Evolutionary conservation across 2,888 invertebrate species (phyloP).

Genomic region (Aricia artaxerxes): DNA sequence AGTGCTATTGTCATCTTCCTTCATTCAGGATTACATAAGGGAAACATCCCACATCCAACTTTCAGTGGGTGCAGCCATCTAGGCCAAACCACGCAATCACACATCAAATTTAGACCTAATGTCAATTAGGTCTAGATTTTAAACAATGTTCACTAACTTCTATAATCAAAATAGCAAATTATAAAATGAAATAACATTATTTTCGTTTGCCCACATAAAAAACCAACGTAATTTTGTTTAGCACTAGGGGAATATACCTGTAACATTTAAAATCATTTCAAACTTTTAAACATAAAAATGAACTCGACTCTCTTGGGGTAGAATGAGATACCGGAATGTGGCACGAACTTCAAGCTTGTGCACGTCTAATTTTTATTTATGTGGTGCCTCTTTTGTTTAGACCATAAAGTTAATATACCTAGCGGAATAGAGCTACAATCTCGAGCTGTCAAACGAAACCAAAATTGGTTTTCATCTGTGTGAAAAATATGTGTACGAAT

Average conservation of each 20-base stretch:
- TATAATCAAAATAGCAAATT: too few species aligned
- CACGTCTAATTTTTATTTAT: background rate
- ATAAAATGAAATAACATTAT: background rate
- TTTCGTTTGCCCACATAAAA: background rate
- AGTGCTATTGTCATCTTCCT: background rate
- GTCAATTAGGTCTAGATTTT: too few species aligned
- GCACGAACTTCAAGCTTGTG: background rate
- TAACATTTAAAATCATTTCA: background rate
- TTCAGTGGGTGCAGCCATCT: background rate
- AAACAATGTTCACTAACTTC: too few species aligned
- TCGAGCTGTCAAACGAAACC: too few species aligned
- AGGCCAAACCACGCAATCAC: background rate
- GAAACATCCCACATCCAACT: background rate
- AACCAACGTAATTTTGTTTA: background rate
- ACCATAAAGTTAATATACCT: too few species aligned
- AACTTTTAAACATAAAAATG: background rate
- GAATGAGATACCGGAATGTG: background rate
- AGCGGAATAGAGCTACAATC: too few species aligned
- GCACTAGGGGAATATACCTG: background rate
- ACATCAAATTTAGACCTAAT: too few species aligned
- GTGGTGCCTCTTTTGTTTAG: background rate
- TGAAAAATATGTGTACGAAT: too few species aligned
- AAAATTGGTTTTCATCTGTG: too few species aligned
- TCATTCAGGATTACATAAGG: background rate
- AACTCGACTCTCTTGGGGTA: background rate